Evolutionary conservation across 2,888 invertebrate species (phyloP), one percentile per base, ranked within the genome.

Genomic region (Dicyrtomina minuta): DNA sequence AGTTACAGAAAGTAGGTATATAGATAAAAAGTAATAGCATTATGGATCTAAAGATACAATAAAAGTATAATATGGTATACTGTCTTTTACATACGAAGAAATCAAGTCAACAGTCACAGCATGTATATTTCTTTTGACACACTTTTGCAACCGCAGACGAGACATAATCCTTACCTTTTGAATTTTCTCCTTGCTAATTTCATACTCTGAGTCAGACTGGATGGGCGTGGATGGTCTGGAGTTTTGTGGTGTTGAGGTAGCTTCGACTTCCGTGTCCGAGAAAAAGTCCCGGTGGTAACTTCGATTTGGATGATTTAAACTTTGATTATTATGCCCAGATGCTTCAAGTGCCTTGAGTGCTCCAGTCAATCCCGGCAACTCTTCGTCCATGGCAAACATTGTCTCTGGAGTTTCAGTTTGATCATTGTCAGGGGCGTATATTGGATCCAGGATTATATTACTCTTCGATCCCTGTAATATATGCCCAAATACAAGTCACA

Each of bases 191-290:
- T 33, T 33, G 43, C 72, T 79, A 41, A 82, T 80, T 82, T 96
- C 96, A 80, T 93, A 90, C 81, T 97, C 97, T 0, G 96, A 94
- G 82, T 97, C 97, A 51, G 96, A 96, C 82, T 94, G 94, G 72
- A 92, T 88, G 8, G 95, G 94, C 15, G 93, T 90, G 74, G 89
- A 88, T 46, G 90, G 88, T 71, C 93, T 87, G 43, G 90, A 90
- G 72, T 86, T 84, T 73, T 80, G 79, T n/a, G 82, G 82, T 43
- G 65, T 66, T 33, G 53, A 49, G 10, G 72, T 72, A 8, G 70
- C 76, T 59, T 74, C 79, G 24, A 76, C 75, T 73, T 79, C 79
- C 51, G 77, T 77, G 56, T 78, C 78, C 10, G 78, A 78, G 58
- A 71, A 78, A 62, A 78, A 78, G 51, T 78, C 78, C 13, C 78